Base-by-base conservation (phyloP, 2,888 invertebrate genomes). In the Trichogramma dendrolimi region DNA sequence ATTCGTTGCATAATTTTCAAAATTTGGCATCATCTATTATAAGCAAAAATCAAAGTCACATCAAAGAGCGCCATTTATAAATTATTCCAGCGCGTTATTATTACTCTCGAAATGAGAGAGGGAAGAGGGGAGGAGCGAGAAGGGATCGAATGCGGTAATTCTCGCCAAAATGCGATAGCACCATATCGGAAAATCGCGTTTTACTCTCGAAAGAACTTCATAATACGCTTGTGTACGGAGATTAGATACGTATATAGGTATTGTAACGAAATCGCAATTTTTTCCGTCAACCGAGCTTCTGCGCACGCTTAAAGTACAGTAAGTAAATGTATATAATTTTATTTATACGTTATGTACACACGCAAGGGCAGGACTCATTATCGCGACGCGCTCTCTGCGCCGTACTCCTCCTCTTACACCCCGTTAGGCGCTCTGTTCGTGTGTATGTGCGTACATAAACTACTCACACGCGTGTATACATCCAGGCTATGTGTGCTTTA, bases 11-110 rank as follows among this genome's bases (percentile, higher is more conserved):
- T 58, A 41, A 48, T 53, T 49, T 57, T 51, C 54, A 6, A 44
- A 58, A 52, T 49, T 56, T 8, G 54, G 38, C 38, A 48, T 42
- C 58, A 64, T 61, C 64, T 56, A 57, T 57, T 50, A 27, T 27
- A 27, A 27, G 27, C 27, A 27, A 27, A 27, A 27, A 27, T 27
- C 27, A 27, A 27, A 27, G 27, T 27, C 27, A 27, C 27, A 27
- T 27, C 3, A 27, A 27, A 27, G 27, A 27, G 27, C 27, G 27
- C 3, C 27, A 27, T 27, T 27, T 27, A 27, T 2, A 1, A 27
- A 27, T 27, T 27, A 27, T 27, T 0, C 3, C 27, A 27, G 27
- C 27, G 1, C 27, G 41, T 56, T 48, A 48, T 56, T 56, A 56
- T 56, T 49, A 56, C 27, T 27, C 27, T 27, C 27, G 27, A 27